phyloP scores from a whole-genome alignment of 2,797 vertebrate genomes.

The Periparus ater region DNA sequence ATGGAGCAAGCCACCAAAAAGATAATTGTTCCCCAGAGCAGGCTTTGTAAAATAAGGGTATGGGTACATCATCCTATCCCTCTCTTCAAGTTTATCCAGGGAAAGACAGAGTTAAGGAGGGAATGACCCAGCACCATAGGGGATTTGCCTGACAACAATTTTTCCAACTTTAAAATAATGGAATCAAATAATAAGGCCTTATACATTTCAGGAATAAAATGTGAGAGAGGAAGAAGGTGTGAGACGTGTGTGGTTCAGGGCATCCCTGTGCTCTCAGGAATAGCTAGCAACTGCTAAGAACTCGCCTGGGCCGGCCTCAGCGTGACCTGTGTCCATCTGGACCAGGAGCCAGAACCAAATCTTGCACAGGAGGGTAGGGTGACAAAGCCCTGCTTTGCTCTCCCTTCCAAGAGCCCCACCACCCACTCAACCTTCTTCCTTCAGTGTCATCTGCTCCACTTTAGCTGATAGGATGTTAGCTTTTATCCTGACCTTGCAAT shows the following conservation, averaged over 20 bases:
- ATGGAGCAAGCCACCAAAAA: neutral
- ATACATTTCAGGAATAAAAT: neutral
- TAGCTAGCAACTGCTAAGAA: neutral
- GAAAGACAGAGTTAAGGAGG: neutral
- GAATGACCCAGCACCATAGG: neutral
- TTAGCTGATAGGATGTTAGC: neutral
- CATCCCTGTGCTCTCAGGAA: neutral
- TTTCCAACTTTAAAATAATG: neutral
- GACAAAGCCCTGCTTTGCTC: neutral
- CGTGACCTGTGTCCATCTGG: neutral
- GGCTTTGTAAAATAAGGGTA: neutral
- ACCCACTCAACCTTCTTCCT: neutral
- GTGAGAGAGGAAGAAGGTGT: neutral
- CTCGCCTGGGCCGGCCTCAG: neutral
- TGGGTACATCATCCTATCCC: neutral
- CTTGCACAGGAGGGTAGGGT: neutral
- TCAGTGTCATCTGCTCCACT: neutral
- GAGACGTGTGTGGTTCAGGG: fast-evolving
- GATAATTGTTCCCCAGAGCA: neutral
- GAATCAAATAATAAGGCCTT: neutral
- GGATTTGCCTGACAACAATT: neutral
- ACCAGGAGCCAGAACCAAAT: neutral
- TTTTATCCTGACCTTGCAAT: constrained; percentile 15
- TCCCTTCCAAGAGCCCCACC: neutral
- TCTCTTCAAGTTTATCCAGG: neutral